Evolutionary conservation across 1,140 invertebrate species (phyloP), one percentile per base, ranked within the genome.

Genomic region (Halyomorpha halys): DNA sequence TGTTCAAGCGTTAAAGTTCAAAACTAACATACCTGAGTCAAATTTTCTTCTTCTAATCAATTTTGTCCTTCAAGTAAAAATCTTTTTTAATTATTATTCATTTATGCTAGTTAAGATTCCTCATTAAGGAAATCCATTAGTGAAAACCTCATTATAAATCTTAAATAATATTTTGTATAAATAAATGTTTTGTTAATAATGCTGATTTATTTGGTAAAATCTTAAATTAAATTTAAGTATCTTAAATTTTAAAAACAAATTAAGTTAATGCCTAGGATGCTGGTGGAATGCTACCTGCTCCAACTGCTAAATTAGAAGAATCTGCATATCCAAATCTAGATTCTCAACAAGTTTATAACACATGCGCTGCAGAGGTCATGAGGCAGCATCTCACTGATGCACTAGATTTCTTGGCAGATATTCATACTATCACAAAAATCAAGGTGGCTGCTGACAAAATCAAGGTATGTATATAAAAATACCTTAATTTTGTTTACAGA

Each of bases 371-470:
- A 0, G 97, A 99, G 75, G 94, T 91, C 72, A 86, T 98, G 82
- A 80, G 90, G 60, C 88, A 89, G 66, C 90, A 97, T 73, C 79
- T 98, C 9, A 83, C 83, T n/a, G 97, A 99, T 75, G 87, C 94
- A 62, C 79, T 98, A 16, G 96, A 99, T 61, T 97, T 99, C 73
- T 81, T 99, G 66, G 86, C 90, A 14, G 97, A 99, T 75, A 90
- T 98, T 69, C 94, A 99, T 72, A 93, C 95, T 0, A 81, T 98
- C 51, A 93, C 87, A 63, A 98, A 97, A 82, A 87, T 99, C 27
- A 98, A 98, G 83, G 92, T 94, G 76, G 70, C 65, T 68, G 53
- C 39, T 54, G 65, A 66, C 44, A 66, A 66, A 39, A 66, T 27
- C 27, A 66, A 66, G 56, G 65, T 64, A 19, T 27, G 34, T 21